Base-by-base conservation (phyloP, 2,113 vertebrate species). In the Oceanites oceanicus region DNA sequence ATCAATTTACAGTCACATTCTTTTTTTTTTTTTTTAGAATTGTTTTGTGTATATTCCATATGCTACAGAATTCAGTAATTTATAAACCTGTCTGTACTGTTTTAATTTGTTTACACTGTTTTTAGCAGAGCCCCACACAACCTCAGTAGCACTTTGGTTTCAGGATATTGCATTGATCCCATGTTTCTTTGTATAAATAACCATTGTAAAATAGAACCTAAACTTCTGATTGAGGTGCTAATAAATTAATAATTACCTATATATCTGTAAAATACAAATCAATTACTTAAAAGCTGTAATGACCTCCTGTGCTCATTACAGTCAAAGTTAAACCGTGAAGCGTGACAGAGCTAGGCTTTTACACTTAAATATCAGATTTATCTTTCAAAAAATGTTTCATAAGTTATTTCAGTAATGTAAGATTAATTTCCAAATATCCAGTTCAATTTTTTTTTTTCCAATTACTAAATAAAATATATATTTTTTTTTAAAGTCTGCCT, bases 391-490 rank as follows among this genome's bases (percentile, higher is more conserved):
- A 49, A n/a, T 26, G 3, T 66, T 58, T 82, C 13, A 36, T 56
- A 47, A 52, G 9, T 25, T 71, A 16, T 67, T 94, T 86, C 10
- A 75, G 44, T 73, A 77, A 36, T 34, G n/a, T 38, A 34, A 36
- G 22, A 76, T 61, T 92, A 42, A 76, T 86, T 94, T 49, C 61
- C 73, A 92, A 52, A 74, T 82, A 70, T 22, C 30, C 22, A 38
- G 4, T 55, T 52, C 34, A 70, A 29, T 66, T 94, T 90, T 92
- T 95, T 56, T 19, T 58, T 58, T 76, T 59, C 13, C 15, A 84
- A 58, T 65, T 81, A 55, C 14, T 92, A 77, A 97, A 96, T 97
- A 96, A 97, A 97, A 86, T 58, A 5, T 63, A 11, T 91, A 38
- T 38, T 38, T 38, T 38, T 38, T 81, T 97, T 82, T 87, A 14